Evolutionary conservation across 2,888 invertebrate species (phyloP).

Genomic region (Hoplodrina ambigua): DNA sequence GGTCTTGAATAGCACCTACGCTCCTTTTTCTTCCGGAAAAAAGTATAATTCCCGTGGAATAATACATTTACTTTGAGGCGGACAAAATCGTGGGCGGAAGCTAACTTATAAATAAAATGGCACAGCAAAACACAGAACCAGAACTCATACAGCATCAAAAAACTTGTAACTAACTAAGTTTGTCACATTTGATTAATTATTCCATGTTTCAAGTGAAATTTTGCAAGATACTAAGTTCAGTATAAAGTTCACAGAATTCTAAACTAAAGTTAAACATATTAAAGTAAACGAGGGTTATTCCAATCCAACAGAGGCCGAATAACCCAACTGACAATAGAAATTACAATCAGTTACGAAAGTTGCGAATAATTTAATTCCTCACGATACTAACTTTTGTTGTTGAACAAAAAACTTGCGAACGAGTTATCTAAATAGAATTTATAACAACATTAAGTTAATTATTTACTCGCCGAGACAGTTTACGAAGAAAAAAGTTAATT

Average conservation of each 20-base stretch:
- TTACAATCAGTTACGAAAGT: constrained; percentile 53
- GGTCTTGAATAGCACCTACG: too few relatives aligned
- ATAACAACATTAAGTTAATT: constrained; percentile 49
- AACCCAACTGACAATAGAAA: constrained; percentile 48
- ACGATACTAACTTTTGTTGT: constrained; percentile 41
- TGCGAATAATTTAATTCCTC: constrained; percentile 55
- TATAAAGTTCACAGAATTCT: constrained; percentile 14
- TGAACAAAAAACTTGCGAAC: constrained; percentile 51
- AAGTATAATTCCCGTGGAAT: too few relatives aligned
- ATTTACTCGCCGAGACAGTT: constrained; percentile 41
- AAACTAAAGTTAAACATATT: constrained; percentile 28
- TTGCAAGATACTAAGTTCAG: constrained; percentile 16
- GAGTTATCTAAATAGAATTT: constrained; percentile 54
- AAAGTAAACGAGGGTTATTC: constrained; percentile 37
- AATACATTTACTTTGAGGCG: too few relatives aligned
- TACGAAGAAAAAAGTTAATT: constrained; percentile 4
- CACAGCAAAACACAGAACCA: too few relatives aligned
- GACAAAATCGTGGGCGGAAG: too few relatives aligned
- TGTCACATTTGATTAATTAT: constrained; percentile 13
- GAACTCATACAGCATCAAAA: too few relatives aligned
- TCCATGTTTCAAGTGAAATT: constrained; percentile 5
- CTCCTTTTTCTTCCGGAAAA: too few relatives aligned
- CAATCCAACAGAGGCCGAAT: constrained; percentile 31
- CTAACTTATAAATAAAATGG: too few relatives aligned
- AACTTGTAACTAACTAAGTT: neutral